phyloP scores from a whole-genome alignment of 2,113 vertebrate genomes.

The Entosphenus tridentatus region DNA sequence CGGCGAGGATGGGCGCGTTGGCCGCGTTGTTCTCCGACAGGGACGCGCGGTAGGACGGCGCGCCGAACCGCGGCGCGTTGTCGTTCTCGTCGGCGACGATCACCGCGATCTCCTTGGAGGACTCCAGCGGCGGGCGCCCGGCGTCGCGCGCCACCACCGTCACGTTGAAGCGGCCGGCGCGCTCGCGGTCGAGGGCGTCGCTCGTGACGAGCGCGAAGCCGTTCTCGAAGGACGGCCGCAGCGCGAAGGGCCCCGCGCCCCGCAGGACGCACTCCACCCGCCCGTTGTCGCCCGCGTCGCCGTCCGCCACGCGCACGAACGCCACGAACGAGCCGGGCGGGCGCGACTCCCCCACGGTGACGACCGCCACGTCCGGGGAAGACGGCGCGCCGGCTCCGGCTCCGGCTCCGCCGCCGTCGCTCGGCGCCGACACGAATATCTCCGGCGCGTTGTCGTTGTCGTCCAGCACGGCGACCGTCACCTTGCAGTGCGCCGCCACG shows the following conservation, averaged over 20 bases:
- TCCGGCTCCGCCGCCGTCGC: background rate
- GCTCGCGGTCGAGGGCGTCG: slow-evolving; percentile 64
- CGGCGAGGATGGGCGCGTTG: slow-evolving; percentile 79
- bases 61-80: slow-evolving; percentile 72
- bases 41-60: slow-evolving; percentile 63
- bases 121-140: slow-evolving; percentile 48
- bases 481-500: slow-evolving; percentile 83
- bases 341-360: slow-evolving; percentile 71
- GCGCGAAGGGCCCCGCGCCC: slow-evolving; percentile 56
- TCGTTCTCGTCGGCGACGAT: slow-evolving; percentile 84
- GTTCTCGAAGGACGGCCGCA: slow-evolving; percentile 76
- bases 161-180: slow-evolving; percentile 54
- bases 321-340: slow-evolving; percentile 76
- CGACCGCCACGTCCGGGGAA: slow-evolving; percentile 18
- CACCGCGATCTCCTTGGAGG: slow-evolving; percentile 68
- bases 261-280: slow-evolving; percentile 70
- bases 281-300: slow-evolving; percentile 71
- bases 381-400: too few species aligned
- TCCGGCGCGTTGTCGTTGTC: slow-evolving; percentile 83
- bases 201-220: slow-evolving; percentile 84
- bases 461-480: slow-evolving; percentile 61
- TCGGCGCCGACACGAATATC: slow-evolving; percentile 84
- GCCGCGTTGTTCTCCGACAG: slow-evolving; percentile 95
- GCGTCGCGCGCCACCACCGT: slow-evolving; percentile 64
- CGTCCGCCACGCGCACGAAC: slow-evolving; percentile 70